Evolutionary conservation across 2,113 vertebrate genomes (phyloP).

Genomic region (Rallus limicola): DNA sequence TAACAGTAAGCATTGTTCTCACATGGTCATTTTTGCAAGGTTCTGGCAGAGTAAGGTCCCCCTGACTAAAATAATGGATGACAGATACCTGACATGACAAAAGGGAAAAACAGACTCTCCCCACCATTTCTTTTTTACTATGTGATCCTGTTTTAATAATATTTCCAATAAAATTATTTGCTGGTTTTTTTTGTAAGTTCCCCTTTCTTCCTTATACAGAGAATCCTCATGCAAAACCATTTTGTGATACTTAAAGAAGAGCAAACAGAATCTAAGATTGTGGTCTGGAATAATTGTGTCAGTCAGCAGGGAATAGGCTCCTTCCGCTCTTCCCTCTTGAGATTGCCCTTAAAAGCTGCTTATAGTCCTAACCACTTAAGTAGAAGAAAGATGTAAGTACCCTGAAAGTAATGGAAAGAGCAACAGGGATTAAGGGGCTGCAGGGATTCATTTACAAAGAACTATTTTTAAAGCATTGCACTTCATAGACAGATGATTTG

Average conservation of each 20-base stretch:
- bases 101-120: neutral
- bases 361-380: slow-evolving; percentile 53
- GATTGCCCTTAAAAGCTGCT: slow-evolving; percentile 61
- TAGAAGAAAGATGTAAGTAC: slow-evolving; percentile 49
- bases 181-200: neutral
- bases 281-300: fast-evolving
- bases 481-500: neutral
- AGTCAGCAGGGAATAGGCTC: neutral
- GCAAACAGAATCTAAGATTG: neutral
- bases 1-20: neutral
- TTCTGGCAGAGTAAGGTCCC: neutral
- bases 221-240: neutral
- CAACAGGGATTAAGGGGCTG: slow-evolving; percentile 43
- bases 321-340: neutral
- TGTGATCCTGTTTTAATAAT: neutral
- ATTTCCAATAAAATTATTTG: neutral
- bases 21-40: neutral
- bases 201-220: neutral
- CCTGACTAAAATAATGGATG: neutral
- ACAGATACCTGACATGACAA: neutral
- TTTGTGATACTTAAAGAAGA: neutral
- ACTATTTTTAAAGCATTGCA: slow-evolving; percentile 28
- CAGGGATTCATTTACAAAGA: slow-evolving; percentile 25
- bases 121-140: neutral
- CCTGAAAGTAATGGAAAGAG: slow-evolving; percentile 55